Evolutionary conservation across 2,113 vertebrate genomes (phyloP).

Genomic region (Podarcis raffonei): DNA sequence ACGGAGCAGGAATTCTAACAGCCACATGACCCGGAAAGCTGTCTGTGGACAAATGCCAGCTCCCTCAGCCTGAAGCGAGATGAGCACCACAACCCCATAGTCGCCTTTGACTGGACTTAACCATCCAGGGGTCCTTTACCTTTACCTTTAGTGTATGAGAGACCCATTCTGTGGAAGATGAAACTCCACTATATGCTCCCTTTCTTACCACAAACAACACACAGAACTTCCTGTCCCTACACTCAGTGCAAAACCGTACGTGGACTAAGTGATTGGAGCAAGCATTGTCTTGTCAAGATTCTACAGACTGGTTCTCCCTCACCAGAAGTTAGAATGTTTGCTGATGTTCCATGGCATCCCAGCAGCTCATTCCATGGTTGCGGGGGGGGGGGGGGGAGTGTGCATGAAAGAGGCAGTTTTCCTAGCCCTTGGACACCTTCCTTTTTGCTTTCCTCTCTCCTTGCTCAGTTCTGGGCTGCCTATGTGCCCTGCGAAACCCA

Average conservation of each 20-base stretch:
- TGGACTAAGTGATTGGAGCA: too few relatives aligned
- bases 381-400: too few relatives aligned
- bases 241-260: neutral
- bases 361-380: neutral
- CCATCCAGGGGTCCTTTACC: too few relatives aligned
- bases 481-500: constrained; percentile 87
- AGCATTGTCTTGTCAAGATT: neutral
- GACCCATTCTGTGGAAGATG: neutral
- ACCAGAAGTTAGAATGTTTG: too few relatives aligned
- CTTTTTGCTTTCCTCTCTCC: fast-evolving
- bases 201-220: neutral
- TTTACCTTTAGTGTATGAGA: neutral
- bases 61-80: too few relatives aligned
- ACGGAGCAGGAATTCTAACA: too few relatives aligned
- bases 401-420: neutral
- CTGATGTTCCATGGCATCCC: too few relatives aligned
- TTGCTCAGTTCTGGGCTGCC: constrained; percentile 90
- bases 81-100: too few relatives aligned
- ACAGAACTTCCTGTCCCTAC: neutral
- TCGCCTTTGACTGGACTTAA: too few relatives aligned
- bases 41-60: too few relatives aligned
- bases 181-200: neutral
- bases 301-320: neutral
- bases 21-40: too few relatives aligned
- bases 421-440: neutral